These are phyloP conservation scores for Serilophus lunatus DNA, from an alignment of 2,113 vertebrate genomes.

Conservation along the genomic window DNA sequence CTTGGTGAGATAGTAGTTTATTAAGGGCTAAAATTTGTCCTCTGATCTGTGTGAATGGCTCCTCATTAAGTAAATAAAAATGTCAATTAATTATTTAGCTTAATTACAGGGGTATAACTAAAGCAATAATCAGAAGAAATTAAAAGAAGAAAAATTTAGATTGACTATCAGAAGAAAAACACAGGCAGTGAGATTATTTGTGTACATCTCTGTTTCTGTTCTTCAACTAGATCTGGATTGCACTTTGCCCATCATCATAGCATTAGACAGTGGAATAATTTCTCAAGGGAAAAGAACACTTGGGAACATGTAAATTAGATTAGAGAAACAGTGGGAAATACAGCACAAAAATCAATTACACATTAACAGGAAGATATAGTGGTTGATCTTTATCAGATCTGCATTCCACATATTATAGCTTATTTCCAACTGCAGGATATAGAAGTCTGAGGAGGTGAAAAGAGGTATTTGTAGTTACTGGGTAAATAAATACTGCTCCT, in stretches of 20 bases:
- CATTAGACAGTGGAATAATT: background rate
- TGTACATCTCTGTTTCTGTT: background rate
- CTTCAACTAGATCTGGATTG: background rate
- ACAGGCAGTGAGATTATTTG: background rate
- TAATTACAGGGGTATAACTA: slow-evolving; percentile 29
- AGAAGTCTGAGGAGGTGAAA: background rate
- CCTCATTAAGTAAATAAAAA: slow-evolving; percentile 42
- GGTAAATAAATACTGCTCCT: background rate
- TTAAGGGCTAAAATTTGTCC: slow-evolving; percentile 46
- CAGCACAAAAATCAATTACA: slow-evolving; percentile 44
- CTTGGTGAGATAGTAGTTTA: slow-evolving; percentile 11
- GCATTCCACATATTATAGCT: background rate
- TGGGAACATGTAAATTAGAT: slow-evolving; percentile 42
- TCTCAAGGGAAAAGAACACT: slow-evolving; percentile 34
- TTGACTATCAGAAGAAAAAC: slow-evolving; percentile 17
- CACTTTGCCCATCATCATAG: background rate
- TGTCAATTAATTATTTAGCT: slow-evolving; percentile 47
- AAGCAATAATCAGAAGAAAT: slow-evolving; percentile 36
- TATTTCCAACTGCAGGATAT: background rate
- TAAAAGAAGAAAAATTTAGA: slow-evolving; percentile 45
- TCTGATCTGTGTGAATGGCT: slow-evolving; percentile 35
- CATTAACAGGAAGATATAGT: slow-evolving; percentile 30
- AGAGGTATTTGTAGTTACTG: background rate
- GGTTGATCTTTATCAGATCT: slow-evolving; percentile 35
- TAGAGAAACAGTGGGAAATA: slow-evolving; percentile 43